phyloP scores from a whole-genome alignment of 2,113 vertebrate species.

The Oncorhynchus kisutch region DNA sequence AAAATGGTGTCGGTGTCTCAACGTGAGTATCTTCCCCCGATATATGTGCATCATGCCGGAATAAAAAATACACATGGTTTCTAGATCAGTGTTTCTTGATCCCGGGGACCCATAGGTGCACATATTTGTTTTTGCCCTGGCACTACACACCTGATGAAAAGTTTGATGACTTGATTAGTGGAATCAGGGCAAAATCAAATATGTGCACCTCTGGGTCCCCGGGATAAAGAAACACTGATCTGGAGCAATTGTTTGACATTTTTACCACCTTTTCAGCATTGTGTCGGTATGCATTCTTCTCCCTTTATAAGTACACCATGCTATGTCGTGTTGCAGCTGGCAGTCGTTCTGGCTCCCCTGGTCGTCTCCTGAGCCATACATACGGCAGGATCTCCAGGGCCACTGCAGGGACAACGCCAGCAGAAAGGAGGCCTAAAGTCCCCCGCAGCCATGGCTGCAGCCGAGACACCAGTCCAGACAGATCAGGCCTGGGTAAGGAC shows the following conservation, averaged over 20 bases:
- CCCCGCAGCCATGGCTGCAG: slow-evolving; percentile 95
- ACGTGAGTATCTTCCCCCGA: slow-evolving; percentile 76
- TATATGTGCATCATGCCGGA: not conserved
- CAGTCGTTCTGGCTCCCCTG: slow-evolving; percentile 92
- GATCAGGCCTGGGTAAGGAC: slow-evolving; percentile 82
- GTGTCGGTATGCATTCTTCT: too few species aligned
- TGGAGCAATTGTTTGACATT: too few species aligned
- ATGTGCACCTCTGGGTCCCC: too few species aligned
- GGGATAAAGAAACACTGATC: too few species aligned
- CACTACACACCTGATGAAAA: too few species aligned
- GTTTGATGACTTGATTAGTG: too few species aligned
- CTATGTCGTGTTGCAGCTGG: slow-evolving; percentile 73
- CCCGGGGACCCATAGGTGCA: too few species aligned
- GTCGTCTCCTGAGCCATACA: slow-evolving; percentile 83
- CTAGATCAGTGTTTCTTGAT: too few species aligned
- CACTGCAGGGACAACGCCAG: slow-evolving; percentile 65
- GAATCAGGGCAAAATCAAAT: too few species aligned
- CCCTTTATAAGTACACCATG: not conserved
- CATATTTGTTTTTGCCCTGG: too few species aligned
- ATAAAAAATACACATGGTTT: too few species aligned
- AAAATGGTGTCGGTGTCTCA: slow-evolving; percentile 92
- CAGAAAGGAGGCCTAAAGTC: slow-evolving; percentile 80
- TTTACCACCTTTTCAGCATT: too few species aligned
- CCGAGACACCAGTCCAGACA: slow-evolving; percentile 89
- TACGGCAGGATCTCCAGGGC: slow-evolving; percentile 77